Percentiles rank a stretch among this genome's conserved stretches.
Conservation (phyloP, 92 coral and sea anemone genomes). For the Epizoanthus stellaris region DNA sequence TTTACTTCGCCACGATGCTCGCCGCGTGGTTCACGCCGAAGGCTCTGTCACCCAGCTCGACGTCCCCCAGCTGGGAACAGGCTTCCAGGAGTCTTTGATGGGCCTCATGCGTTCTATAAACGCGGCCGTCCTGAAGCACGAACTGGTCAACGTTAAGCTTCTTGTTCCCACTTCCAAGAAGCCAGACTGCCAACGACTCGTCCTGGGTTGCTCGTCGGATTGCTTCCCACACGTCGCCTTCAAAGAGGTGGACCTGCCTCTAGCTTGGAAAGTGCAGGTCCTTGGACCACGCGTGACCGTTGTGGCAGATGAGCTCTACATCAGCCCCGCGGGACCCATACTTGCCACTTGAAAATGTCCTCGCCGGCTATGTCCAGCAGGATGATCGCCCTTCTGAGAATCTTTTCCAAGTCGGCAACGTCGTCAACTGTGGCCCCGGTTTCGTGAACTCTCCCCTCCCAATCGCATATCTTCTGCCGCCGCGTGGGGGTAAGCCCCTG, state of each 20-base stretch:
- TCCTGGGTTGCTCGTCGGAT: not conserved
- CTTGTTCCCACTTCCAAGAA: not conserved
- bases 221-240: not conserved
- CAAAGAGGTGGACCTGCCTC: not conserved
- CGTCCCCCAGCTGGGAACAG: not conserved
- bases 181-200: slow-evolving; percentile 21
- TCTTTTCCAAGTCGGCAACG: slow-evolving; percentile 8
- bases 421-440: slow-evolving; percentile 18
- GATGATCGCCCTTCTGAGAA: slow-evolving; percentile 7
- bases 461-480: not conserved
- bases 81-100: not conserved
- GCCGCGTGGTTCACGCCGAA: slow-evolving; percentile 41
- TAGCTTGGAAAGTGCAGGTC: slow-evolving; percentile 7
- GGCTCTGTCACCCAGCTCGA: not conserved
- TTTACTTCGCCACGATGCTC: not conserved
- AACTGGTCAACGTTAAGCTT: not conserved
- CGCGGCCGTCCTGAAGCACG: not conserved
- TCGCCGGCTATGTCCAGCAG: slow-evolving; percentile 28
- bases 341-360: not conserved
- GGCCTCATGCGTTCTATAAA: slow-evolving; percentile 1
- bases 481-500: too few species aligned
- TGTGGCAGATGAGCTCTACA: too few species aligned
- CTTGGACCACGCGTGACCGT: too few species aligned
- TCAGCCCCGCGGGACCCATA: too few species aligned
- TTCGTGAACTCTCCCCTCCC: too few species aligned